A percentile compares a stretch with the other conserved stretches of the same genome.
These are phyloP conservation scores for Brenthis daphne DNA, from an alignment of 2,888 invertebrate genomes.

Conservation along the genomic window DNA sequence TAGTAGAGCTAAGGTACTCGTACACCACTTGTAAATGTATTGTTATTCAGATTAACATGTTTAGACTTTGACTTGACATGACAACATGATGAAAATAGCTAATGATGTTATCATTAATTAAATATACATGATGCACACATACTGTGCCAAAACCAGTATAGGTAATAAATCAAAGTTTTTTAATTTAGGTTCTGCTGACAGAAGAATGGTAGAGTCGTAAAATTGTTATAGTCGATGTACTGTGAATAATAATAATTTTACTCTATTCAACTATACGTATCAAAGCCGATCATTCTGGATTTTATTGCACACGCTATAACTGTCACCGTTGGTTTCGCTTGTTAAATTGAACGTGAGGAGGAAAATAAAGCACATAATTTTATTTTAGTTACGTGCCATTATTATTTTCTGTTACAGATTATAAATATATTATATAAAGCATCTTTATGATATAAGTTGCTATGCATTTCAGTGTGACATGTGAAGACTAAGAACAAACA, in stretches of 20 bases:
- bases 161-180: slow-evolving; percentile 12
- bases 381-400: background rate
- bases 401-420: no score
- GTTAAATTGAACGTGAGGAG: background rate
- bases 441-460: no score
- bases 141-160: background rate
- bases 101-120: no score
- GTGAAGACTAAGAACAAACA: no score
- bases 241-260: slow-evolving; percentile 10
- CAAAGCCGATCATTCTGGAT: background rate
- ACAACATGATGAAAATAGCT: no score
- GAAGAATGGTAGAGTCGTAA: slow-evolving; percentile 17
- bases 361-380: background rate
- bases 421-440: no score
- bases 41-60: no score
- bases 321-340: background rate
- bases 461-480: no score
- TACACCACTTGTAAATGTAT: no score
- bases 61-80: no score
- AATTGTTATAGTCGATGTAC: slow-evolving; percentile 16
- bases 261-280: slow-evolving; percentile 1
- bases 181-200: slow-evolving; percentile 4
- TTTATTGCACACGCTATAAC: background rate
- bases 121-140: no score
- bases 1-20: no score